Base-by-base conservation (phyloP, 2,113 vertebrate genomes). In the Callospermophilus lateralis region DNA sequence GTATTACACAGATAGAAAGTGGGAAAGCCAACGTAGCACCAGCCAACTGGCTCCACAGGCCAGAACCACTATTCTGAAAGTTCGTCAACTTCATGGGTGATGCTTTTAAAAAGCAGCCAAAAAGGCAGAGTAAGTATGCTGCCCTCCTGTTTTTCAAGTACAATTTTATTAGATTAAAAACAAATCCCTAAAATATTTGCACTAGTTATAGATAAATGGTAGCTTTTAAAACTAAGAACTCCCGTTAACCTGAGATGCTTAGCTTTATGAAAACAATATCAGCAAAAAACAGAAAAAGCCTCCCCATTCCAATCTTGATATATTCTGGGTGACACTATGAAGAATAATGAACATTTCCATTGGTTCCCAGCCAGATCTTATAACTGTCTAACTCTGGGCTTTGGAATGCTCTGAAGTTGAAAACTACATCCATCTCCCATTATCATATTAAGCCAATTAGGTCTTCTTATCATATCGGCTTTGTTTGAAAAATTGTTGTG, bases 401-500 rank as follows among this genome's bases (percentile, higher is more conserved):
- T 28, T 73, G 90, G 97, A 98, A 95, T 34, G 97, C 97, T 93
- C 78, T 97, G 95, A 98, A 97, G 92, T 39, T 28, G 58, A 98
- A 96, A 97, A 94, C 88, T 96, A 80, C 89, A 93, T 97, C 97
- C 91, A 89, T 58, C 95, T 77, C 70, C 79, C 93, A 78, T 97
- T 90, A 97, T 90, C 94, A 92, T 55, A 95, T 87, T 93, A 96
- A 53, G 68, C 63, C 98, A 97, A 95, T 97, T 96, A 97, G 96
- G 86, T 86, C 90, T 96, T 90, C 95, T 98, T 97, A 98, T 97
- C 97, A 70, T 76, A 85, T 61, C 42, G 85, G 85, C 90, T 97
- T 96, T 97, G 96, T 97, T 93, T 89, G 93, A 98, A 98, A 97
- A 97, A 97, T 89, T 93, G 83, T 73, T 58, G n/a, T 3, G 30